Evolutionary conservation across 2,797 vertebrate genomes (phyloP), one percentile per base, ranked within the genome.

Genomic region (Acipenser transmontanus): DNA sequence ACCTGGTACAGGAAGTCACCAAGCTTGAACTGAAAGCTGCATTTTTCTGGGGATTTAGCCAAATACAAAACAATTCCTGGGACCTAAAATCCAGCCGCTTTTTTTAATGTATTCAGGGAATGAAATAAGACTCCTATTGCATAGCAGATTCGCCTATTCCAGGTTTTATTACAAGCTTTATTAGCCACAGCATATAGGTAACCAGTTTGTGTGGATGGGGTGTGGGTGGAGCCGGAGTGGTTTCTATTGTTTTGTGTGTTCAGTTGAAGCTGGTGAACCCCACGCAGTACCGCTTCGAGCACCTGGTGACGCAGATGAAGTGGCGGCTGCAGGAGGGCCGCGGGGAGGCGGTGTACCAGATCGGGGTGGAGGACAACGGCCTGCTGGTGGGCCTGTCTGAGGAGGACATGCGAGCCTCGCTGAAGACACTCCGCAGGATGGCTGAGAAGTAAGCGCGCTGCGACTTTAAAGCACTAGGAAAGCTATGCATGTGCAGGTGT

Each of bases 231-330:
- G 59, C 59, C 11, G 59, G 8, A 61, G 17, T 6, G 14, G 14
- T 14, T 8, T 61, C 14, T 20, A 61, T 47, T 34, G 2, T 14
- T 63, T 8, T 56, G 50, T 61, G 7, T 10, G 8, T 70, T 59
- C 84, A 99, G 97, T 84, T 99, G 20, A 99, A 98, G 85, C 87
- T 99, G 71, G 92, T 99, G 78, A 94, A 95, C 77, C 96, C 96
- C 17, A 98, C 96, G 0, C 96, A 97, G 70, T 95, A 98, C 64
- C 96, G 97, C 71, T 97, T 99, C 66, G 97, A 99, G 82, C 97
- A 99, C 81, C 83, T 99, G 77, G 96, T 95, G 72, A 99, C 97
- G 0, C 97, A 99, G 81, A 97, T 99, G 97, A 99, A 99, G 85
- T 98, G 96, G 97, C 83, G 96, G 2, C 91, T 98, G 2, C 97